Conservation (phyloP, 2,113 vertebrate species). For the Athene noctua region DNA sequence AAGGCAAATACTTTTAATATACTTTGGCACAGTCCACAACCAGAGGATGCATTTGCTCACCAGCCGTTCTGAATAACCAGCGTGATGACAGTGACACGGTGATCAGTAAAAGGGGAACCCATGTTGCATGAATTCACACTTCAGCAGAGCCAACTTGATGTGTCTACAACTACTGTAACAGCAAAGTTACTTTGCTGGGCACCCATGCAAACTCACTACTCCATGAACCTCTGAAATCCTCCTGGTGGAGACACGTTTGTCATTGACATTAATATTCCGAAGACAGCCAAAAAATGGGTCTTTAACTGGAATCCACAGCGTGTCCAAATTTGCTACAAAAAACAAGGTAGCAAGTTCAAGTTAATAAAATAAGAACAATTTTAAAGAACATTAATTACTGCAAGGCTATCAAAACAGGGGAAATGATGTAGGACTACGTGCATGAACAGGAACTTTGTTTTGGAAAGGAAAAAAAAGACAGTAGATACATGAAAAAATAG, state of each 20-base stretch:
- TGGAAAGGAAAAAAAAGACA: not conserved
- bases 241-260: constrained; percentile 69
- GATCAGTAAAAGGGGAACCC: not conserved
- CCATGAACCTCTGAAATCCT: constrained; percentile 77
- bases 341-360: not conserved
- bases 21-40: not conserved
- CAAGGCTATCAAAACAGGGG: not conserved
- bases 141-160: not conserved
- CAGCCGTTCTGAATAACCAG: not conserved
- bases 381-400: not conserved
- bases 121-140: not conserved
- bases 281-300: constrained; percentile 86
- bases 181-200: constrained; percentile 75
- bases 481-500: not conserved
- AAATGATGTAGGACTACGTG: not conserved
- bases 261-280: constrained; percentile 80
- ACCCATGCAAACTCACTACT: constrained; percentile 82
- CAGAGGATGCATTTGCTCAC: not conserved
- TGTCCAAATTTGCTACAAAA: constrained; percentile 60
- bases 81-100: not conserved
- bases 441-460: not conserved
- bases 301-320: constrained; percentile 66
- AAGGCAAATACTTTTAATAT: not conserved
- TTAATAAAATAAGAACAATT: not conserved
- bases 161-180: not conserved